Base-by-base conservation (phyloP, 2,113 vertebrate species). In the Clarias macrocephalus region DNA sequence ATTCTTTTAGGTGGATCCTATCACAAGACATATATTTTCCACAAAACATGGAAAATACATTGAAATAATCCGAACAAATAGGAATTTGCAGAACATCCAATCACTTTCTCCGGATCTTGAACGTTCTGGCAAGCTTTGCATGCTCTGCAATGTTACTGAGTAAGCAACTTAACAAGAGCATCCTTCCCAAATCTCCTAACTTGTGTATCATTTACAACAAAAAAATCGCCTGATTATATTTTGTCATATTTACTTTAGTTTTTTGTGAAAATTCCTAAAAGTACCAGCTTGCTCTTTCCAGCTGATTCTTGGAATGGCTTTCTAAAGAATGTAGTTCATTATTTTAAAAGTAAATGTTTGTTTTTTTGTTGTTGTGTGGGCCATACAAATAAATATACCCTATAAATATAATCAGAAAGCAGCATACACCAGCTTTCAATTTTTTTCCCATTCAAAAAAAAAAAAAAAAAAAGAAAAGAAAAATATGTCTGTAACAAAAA, bases 331-430 rank as follows among this genome's bases (percentile, higher is more conserved):
- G 5, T 76, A 54, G 42, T n/a, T 54, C 13, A 52, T 76, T 13
- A 54, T 76, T 52, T 25, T 6, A n/a, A 52, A 76, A 19, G 21
- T 75, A 75, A 4, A 48, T 75, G 5, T 23, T 5, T 73, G 3
- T 11, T 42, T 12, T 11, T 19, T 73, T 73, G 2, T 76, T 54
- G 48, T 76, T n/a, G 21, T 76, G 5, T n/a, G 48, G 23, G 42
- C 23, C n/a, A 25, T 25, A 76, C 5, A 5, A 5, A 12, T 18
- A 12, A 10, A 2, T 75, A 37, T 9, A 37, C 37, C 48, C 37
- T 48, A 75, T 42, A 52, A 52, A 76, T 76, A 76, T 42, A 76
- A 52, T 76, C 75, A 80, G 76, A 80, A 80, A 59, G 33, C 6
- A 28, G 13, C 19, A 25, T 13, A 57, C 25, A 56, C 52, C 25